Evolutionary conservation across 1,140 invertebrate species (phyloP).

Genomic region (Diplogasteroides magnus): DNA sequence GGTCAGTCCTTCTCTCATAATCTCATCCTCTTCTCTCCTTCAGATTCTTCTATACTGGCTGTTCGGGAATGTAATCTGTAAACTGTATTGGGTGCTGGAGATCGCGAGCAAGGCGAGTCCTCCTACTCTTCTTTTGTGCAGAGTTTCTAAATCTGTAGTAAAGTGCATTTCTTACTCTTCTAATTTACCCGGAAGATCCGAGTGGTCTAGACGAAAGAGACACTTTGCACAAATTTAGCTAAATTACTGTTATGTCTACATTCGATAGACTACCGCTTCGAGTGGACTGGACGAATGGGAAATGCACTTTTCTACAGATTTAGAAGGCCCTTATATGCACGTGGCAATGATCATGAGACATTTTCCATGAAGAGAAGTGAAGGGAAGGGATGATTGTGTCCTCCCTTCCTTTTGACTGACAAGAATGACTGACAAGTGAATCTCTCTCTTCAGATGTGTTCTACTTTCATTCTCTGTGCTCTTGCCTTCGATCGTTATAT

Average conservation of each 20-base stretch:
- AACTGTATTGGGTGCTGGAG: conserved; percentile 24
- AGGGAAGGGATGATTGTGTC: background rate
- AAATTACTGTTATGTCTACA: too few species aligned
- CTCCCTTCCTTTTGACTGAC: background rate
- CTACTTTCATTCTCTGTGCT: conserved; percentile 21
- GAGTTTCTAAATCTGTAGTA: too few species aligned
- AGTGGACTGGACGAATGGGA: too few species aligned
- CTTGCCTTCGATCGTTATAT: conserved; percentile 28
- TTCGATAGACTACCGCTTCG: too few species aligned
- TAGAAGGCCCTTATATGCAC: background rate
- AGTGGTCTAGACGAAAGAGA: background rate
- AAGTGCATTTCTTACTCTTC: too few species aligned
- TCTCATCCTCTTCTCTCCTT: too few species aligned
- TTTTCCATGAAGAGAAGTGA: background rate
- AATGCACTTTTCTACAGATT: too few species aligned
- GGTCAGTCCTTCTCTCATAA: too few species aligned
- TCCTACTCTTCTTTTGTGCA: conserved; percentile 1
- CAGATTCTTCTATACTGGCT: conserved; percentile 22
- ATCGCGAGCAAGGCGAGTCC: conserved; percentile 20
- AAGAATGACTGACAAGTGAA: too few species aligned
- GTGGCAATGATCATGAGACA: background rate
- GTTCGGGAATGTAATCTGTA: conserved; percentile 23
- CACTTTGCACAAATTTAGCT: background rate
- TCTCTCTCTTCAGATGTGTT: conserved; percentile 24
- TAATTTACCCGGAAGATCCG: background rate